phyloP scores from a whole-genome alignment of 2,888 invertebrate genomes.

The Euclidia mi region DNA sequence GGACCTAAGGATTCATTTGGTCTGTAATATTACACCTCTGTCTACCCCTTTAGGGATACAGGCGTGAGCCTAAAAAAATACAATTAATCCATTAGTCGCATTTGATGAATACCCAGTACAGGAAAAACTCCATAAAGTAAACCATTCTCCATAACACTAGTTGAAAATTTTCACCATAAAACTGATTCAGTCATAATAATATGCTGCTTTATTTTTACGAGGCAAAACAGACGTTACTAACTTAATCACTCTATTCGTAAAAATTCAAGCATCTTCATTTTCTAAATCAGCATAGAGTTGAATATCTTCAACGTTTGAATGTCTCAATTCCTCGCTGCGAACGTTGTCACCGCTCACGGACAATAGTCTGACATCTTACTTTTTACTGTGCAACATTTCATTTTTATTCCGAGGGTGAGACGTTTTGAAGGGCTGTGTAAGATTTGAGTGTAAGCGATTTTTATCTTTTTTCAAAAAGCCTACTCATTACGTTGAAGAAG shows the following conservation, averaged over 20 bases:
- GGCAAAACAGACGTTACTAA: neutral
- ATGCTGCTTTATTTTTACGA: too few species aligned
- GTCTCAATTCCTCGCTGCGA: slow-evolving; percentile 42
- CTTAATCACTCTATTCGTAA: neutral
- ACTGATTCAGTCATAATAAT: too few species aligned
- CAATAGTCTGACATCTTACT: slow-evolving; percentile 69
- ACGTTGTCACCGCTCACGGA: slow-evolving; percentile 54
- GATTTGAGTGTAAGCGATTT: slow-evolving; percentile 31
- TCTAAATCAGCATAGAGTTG: slow-evolving; percentile 8
- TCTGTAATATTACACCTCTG: too few species aligned
- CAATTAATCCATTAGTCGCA: too few species aligned
- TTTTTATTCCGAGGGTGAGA: slow-evolving; percentile 75
- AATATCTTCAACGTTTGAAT: slow-evolving; percentile 20
- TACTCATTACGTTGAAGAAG: too few species aligned
- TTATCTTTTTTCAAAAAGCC: slow-evolving; percentile 3
- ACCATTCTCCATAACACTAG: too few species aligned
- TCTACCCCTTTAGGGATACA: too few species aligned
- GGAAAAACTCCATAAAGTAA: too few species aligned
- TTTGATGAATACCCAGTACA: too few species aligned
- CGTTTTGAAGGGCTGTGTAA: slow-evolving; percentile 37
- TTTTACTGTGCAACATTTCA: slow-evolving; percentile 80
- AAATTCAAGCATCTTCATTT: slow-evolving; percentile 10
- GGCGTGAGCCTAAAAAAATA: too few species aligned
- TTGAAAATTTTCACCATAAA: too few species aligned
- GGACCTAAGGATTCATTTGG: too few species aligned